These are phyloP conservation scores for Drosophila kambysellisi DNA, from an alignment of 2,888 invertebrate genomes.

Conservation along the genomic window DNA sequence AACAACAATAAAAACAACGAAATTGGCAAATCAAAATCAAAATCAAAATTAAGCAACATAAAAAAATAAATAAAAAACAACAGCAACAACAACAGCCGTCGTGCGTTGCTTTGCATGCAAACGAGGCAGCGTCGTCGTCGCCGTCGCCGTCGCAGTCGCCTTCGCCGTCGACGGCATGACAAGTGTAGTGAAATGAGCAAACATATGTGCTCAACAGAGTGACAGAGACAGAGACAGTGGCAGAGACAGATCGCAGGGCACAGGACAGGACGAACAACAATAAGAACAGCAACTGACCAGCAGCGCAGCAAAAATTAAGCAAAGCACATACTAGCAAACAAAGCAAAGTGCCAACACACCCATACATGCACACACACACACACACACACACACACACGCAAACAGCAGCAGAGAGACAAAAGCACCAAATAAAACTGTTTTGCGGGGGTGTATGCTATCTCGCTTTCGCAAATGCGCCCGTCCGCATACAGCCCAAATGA, in stretches of 20 bases:
- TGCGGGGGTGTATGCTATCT: constrained; percentile 57
- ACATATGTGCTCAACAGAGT: constrained; percentile 22
- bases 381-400: constrained; percentile 9
- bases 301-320: constrained; percentile 51
- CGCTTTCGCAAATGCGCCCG: constrained; percentile 24
- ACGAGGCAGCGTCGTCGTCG: constrained; percentile 51
- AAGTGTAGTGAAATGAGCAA: constrained; percentile 69
- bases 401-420: constrained; percentile 26
- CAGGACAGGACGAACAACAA: constrained; percentile 28
- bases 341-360: constrained; percentile 56
- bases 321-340: constrained; percentile 54
- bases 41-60: constrained; percentile 54
- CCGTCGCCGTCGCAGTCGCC: constrained; percentile 4
- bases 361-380: constrained; percentile 16
- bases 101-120: constrained; percentile 61
- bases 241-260: constrained; percentile 17
- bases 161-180: constrained; percentile 60
- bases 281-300: constrained; percentile 48
- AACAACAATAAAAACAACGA: constrained; percentile 20
- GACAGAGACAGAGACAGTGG: neutral
- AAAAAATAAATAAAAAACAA: constrained; percentile 3
- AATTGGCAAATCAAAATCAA: constrained; percentile 65
- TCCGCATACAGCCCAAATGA: constrained; percentile 37
- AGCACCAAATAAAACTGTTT: constrained; percentile 36
- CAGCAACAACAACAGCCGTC: constrained; percentile 24